Percentiles rank a stretch among this genome's conserved stretches.
These are phyloP conservation scores for Oscheius sp. DNA, from an alignment of 2,888 invertebrate genomes.

Conservation along the genomic window DNA sequence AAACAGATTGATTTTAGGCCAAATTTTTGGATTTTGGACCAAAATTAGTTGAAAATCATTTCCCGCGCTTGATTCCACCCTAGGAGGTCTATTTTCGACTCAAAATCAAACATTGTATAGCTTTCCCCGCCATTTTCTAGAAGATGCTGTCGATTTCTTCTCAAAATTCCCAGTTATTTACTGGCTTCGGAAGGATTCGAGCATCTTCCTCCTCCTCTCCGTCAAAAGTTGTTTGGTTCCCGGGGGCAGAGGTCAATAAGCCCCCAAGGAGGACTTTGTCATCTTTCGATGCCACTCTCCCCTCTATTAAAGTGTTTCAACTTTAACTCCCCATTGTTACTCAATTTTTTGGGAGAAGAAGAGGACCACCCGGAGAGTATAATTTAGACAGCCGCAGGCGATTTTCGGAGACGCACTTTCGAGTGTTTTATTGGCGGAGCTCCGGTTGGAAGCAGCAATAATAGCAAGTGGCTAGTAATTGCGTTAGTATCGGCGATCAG, in stretches of 20 bases:
- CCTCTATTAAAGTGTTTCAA: background rate
- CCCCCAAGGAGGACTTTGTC: constrained; percentile 25
- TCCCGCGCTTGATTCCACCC: no score
- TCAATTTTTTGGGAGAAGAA: background rate
- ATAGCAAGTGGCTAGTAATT: constrained; percentile 22
- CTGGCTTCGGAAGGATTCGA: no score
- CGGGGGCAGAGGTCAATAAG: constrained; percentile 23
- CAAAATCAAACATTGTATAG: no score
- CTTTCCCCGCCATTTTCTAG: no score
- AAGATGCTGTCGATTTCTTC: no score
- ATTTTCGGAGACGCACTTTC: constrained; percentile 20
- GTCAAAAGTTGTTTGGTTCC: no score
- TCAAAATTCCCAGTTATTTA: no score
- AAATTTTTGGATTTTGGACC: no score
- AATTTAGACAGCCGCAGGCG: constrained; percentile 17
- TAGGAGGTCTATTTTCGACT: no score
- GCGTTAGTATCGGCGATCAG: constrained; percentile 9
- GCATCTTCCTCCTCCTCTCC: no score
- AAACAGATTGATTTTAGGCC: no score
- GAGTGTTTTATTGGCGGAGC: constrained; percentile 30
- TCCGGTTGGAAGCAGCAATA: constrained; percentile 22
- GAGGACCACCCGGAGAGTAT: background rate
- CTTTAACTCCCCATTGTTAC: background rate
- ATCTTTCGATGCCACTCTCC: background rate
- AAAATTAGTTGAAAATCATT: no score